Percentiles rank a stretch among this genome's conserved stretches.
phyloP scores from a whole-genome alignment of 2,888 invertebrate species.

The Sinotaia quadrata region DNA sequence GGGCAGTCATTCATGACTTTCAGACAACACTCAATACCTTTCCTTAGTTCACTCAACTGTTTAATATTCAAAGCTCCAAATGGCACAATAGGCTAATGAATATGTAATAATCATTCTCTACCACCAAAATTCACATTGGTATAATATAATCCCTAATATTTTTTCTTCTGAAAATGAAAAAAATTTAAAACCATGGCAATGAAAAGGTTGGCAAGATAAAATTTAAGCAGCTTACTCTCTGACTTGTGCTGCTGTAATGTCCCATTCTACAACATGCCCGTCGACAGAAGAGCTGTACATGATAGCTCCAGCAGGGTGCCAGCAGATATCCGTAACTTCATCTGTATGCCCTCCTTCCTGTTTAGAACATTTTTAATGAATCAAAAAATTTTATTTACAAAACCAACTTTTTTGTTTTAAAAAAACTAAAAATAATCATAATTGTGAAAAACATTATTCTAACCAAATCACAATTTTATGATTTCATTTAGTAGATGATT shows the following conservation, averaged over 20 bases:
- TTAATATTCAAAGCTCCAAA: too few species aligned
- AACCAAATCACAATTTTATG: too few species aligned
- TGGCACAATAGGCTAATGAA: too few species aligned
- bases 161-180: background rate
- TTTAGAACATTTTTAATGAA: background rate
- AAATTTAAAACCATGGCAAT: background rate
- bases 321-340: slow-evolving; percentile 77
- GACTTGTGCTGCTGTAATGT: slow-evolving; percentile 63
- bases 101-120: background rate
- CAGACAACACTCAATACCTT: too few species aligned
- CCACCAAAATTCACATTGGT: background rate
- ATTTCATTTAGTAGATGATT: too few species aligned
- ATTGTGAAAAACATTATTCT: too few species aligned
- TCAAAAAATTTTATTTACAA: too few species aligned
- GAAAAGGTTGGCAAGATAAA: background rate
- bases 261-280: slow-evolving; percentile 72
- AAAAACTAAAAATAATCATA: too few species aligned
- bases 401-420: too few species aligned
- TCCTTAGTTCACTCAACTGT: too few species aligned
- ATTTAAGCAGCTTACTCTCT: slow-evolving; percentile 72
- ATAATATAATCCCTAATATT: background rate
- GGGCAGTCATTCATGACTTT: too few species aligned
- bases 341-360: slow-evolving; percentile 76
- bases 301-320: slow-evolving; percentile 74
- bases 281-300: slow-evolving; percentile 78